Evolutionary conservation across 1,140 invertebrate species (phyloP), one percentile per base, ranked within the genome.

Genomic region (Arctopsyche grandis): DNA sequence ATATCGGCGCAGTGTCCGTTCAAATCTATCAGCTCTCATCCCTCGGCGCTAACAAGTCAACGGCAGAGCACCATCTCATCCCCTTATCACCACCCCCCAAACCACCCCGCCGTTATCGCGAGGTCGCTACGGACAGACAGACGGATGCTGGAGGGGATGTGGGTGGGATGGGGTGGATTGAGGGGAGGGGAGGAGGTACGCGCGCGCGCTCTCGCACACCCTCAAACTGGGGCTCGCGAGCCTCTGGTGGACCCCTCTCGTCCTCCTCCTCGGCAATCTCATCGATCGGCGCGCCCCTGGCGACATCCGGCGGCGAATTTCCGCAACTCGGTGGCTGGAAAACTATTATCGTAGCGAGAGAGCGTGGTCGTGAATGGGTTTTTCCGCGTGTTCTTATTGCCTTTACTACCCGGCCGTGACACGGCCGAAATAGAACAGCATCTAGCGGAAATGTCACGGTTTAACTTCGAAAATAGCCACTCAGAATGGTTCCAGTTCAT

Each of bases 291-390:
- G 14, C 19, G 52, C 19, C 21, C 5, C 7, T 14, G 52, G 56
- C 56, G 56, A 38, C 73, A 75, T 75, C 73, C 43, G 21, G 73
- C 24, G 73, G 46, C 22, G 9, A 16, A 14, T 58, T 75, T 5
- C 19, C 44, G 44, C 16, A 75, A 24, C 46, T 58, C 10, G 44
- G 29, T 75, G 12, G 29, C 29, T 38, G 29, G 29, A 38, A 38
- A 38, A 38, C 29, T 38, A 38, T 38, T 38, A 38, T 29, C 69
- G 29, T 38, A 38, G 29, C 29, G 29, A 7, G 29, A 38, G 7
- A 38, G 29, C 29, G 29, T 7, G 29, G 29, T 38, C 29, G 29
- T 38, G 29, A 38, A 38, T 38, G 29, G 29, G 29, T 38, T 38
- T 38, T 38, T 38, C 29, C 29, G 29, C 29, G 29, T 7, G 29